A percentile compares a stretch with the other conserved stretches of the same genome.
These are phyloP conservation scores for Ctenoplectra terminalis DNA, from an alignment of 1,140 invertebrate species.

Conservation along the genomic window DNA sequence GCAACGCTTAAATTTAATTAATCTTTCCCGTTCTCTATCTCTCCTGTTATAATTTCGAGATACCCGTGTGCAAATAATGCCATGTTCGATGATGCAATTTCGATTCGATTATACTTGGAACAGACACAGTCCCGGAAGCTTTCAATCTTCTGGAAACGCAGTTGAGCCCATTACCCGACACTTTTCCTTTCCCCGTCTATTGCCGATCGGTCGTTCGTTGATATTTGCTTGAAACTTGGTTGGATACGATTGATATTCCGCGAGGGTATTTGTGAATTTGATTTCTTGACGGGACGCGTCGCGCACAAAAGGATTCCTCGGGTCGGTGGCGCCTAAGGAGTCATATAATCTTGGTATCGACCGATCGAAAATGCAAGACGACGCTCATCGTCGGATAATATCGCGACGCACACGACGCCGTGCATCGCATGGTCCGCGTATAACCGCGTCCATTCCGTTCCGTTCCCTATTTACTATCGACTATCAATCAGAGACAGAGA, in stretches of 20 bases:
- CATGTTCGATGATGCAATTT: constrained; percentile 3
- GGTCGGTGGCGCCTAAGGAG: constrained; percentile 36
- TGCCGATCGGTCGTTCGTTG: not conserved
- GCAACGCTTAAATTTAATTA: constrained; percentile 25
- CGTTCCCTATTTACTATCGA: constrained; percentile 57
- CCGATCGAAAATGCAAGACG: constrained; percentile 49
- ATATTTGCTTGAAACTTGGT: not conserved
- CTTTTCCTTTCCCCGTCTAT: constrained; percentile 8
- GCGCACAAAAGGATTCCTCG: not conserved
- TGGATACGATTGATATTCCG: not conserved
- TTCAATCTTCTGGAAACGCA: constrained; percentile 22
- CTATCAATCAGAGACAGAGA: constrained; percentile 51
- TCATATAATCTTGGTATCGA: constrained; percentile 33
- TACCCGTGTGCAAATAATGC: not conserved
- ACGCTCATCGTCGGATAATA: constrained; percentile 29
- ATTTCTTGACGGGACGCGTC: constrained; percentile 19
- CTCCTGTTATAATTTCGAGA: not conserved
- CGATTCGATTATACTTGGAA: constrained; percentile 1
- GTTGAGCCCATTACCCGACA: not conserved
- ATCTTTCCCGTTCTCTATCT: not conserved
- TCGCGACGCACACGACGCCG: not conserved
- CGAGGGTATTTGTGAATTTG: not conserved
- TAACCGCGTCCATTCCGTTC: constrained; percentile 32
- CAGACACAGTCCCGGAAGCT: not conserved
- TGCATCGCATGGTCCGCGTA: not conserved